These are phyloP conservation scores for Sturnus vulgaris DNA, from an alignment of 2,113 vertebrate genomes.

Conservation along the genomic window DNA sequence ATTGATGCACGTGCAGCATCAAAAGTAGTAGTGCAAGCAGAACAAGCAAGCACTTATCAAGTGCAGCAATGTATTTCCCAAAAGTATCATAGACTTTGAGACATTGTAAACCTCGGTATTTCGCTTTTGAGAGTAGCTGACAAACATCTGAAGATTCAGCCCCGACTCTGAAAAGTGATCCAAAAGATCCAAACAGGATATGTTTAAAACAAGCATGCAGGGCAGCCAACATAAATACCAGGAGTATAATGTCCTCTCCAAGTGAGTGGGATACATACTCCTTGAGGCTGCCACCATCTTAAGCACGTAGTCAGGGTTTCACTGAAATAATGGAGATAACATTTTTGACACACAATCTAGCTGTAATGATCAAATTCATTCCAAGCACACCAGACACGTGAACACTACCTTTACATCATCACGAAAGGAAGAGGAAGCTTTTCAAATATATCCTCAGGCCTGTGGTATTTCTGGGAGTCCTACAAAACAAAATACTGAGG, in stretches of 20 bases:
- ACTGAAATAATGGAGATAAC: background rate
- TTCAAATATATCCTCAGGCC: slow-evolving; percentile 31
- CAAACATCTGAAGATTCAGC: background rate
- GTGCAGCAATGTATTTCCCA: background rate
- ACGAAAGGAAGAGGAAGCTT: slow-evolving; percentile 14
- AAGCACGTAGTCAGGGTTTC: background rate
- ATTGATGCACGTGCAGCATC: background rate
- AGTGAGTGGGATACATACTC: background rate
- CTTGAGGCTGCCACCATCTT: slow-evolving; percentile 2
- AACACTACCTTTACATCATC: slow-evolving; percentile 25
- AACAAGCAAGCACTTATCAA: background rate
- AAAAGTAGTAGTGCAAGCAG: background rate
- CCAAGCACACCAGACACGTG: background rate
- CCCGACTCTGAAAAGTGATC: background rate
- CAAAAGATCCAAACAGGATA: background rate
- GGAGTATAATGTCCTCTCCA: background rate
- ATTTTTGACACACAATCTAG: background rate
- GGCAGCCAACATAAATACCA: slow-evolving; percentile 32
- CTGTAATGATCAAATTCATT: slow-evolving; percentile 1
- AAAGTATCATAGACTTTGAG: background rate
- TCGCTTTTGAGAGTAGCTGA: background rate
- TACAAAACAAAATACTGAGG: slow-evolving; percentile 10
- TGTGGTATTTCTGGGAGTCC: slow-evolving; percentile 7
- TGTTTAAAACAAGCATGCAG: background rate
- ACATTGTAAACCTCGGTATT: accelerated